A percentile compares a stretch with the other conserved stretches of the same genome.
Conservation (phyloP, 2,113 vertebrate genomes). For the Accipiter cooperii region DNA sequence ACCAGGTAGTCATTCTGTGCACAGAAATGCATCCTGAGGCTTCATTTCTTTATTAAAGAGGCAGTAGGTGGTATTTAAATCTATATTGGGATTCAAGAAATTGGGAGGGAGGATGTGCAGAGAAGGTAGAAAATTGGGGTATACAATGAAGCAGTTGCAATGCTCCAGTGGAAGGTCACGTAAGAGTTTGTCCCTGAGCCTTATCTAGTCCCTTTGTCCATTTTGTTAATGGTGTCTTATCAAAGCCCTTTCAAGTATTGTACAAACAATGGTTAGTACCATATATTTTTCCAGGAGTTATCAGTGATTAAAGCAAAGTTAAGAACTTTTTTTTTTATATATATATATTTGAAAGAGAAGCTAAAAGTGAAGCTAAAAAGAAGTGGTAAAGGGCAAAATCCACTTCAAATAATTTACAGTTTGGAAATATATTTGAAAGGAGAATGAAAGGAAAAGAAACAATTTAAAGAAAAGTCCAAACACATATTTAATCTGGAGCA, state of each 20-base stretch:
- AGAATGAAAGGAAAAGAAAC: constrained; percentile 13
- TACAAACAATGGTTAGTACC: neutral
- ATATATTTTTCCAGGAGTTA: neutral
- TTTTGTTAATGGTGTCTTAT: neutral
- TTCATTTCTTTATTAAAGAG: neutral
- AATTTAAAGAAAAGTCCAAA: neutral
- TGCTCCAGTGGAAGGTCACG: neutral
- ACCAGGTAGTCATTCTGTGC: neutral
- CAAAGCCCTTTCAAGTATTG: neutral
- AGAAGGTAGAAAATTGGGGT: neutral
- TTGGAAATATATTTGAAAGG: constrained; percentile 14
- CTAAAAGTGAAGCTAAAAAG: neutral
- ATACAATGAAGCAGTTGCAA: neutral
- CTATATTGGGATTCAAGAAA: neutral
- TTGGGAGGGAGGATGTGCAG: neutral
- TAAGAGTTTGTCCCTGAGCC: neutral
- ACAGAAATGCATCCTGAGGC: neutral
- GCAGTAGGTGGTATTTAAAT: neutral
- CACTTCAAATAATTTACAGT: neutral
- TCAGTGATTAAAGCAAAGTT: neutral
- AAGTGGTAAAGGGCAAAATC: neutral
- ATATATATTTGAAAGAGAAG: neutral
- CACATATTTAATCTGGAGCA: neutral
- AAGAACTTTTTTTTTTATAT: neutral
- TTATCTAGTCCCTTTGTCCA: neutral